Evolutionary conservation across 30 jellyfish, hydroid and myxozoan genomes (phyloP).

Genomic region (Cassiopea andromeda): DNA sequence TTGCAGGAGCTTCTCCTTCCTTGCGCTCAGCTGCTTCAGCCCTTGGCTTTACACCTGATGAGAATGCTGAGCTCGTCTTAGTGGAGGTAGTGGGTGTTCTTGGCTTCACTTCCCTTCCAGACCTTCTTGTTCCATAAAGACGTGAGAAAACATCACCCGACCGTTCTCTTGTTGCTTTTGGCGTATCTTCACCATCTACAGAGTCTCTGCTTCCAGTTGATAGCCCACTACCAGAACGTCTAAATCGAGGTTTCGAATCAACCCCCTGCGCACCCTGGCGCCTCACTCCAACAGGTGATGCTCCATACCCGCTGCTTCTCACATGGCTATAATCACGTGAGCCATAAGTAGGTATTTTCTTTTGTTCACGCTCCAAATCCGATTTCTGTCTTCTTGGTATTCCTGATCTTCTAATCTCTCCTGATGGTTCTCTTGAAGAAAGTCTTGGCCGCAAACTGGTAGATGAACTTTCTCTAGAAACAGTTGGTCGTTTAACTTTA

Average conservation of each 20-base stretch:
- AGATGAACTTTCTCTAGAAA: slow-evolving; percentile 82
- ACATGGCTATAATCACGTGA: slow-evolving; percentile 65
- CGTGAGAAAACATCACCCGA: slow-evolving; percentile 98
- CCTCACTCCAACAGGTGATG: slow-evolving; percentile 64
- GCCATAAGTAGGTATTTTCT: slow-evolving; percentile 59
- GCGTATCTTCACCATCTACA: slow-evolving; percentile 66
- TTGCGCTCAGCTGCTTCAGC: slow-evolving; percentile 32
- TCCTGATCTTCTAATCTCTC: slow-evolving; percentile 77
- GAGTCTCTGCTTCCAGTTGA: slow-evolving; percentile 71
- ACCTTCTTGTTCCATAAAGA: slow-evolving; percentile 64
- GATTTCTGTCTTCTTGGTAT: slow-evolving; percentile 81
- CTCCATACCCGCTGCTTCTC: slow-evolving; percentile 91
- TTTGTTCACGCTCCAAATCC: slow-evolving; percentile 86
- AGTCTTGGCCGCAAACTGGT: slow-evolving; percentile 70
- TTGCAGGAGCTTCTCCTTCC: slow-evolving; percentile 35
- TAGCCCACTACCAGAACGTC: slow-evolving; percentile 72
- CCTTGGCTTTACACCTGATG: slow-evolving; percentile 34
- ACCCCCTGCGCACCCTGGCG: slow-evolving; percentile 63
- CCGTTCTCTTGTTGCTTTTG: slow-evolving; percentile 82
- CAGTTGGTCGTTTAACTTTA: slow-evolving; percentile 58
- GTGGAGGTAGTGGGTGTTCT: slow-evolving; percentile 40
- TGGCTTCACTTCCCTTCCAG: slow-evolving; percentile 45
- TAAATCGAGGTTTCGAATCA: slow-evolving; percentile 54
- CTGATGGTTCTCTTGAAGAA: slow-evolving; percentile 76
- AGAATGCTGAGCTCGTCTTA: background rate